A percentile compares a stretch with the other conserved stretches of the same genome.
Conservation (phyloP, 92 coral and sea anemone genomes). For the Porites divaricata region DNA sequence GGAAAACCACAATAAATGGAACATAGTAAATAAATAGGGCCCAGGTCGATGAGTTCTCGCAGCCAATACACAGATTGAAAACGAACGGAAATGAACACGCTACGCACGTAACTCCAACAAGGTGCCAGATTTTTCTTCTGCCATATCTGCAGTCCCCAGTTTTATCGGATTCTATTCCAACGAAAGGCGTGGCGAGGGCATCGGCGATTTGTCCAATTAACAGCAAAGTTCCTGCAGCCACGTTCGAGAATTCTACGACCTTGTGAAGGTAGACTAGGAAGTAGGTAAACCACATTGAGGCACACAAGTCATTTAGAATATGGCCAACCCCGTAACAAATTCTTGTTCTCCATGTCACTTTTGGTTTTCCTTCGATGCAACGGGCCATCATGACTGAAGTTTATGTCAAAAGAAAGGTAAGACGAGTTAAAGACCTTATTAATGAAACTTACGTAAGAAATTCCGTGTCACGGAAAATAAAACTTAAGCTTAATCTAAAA, state of each 20-base stretch:
- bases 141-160: slow-evolving; percentile 87
- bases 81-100: slow-evolving; percentile 91
- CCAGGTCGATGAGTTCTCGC: slow-evolving; percentile 60
- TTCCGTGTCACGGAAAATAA: not conserved
- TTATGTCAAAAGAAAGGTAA: not conserved
- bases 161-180: slow-evolving; percentile 94
- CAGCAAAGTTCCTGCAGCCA: slow-evolving; percentile 83
- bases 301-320: slow-evolving; percentile 91
- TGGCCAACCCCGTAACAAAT: slow-evolving; percentile 95
- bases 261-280: slow-evolving; percentile 86
- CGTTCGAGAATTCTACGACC: slow-evolving; percentile 79
- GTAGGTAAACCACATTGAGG: slow-evolving; percentile 97
- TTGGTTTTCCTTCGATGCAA: slow-evolving; percentile 1
- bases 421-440: not conserved
- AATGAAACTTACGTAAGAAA: not conserved
- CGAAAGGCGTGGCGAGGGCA: slow-evolving; percentile 94
- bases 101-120: slow-evolving; percentile 88
- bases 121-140: slow-evolving; percentile 93
- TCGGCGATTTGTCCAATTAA: slow-evolving; percentile 93
- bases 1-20: slow-evolving; percentile 90
- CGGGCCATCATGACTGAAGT: not conserved
- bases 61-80: slow-evolving; percentile 81
- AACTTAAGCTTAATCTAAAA: too few relatives aligned
- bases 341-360: slow-evolving; percentile 55
- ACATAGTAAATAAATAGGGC: slow-evolving; percentile 81